Conservation (phyloP, 1,140 invertebrate species). For the Lasioglossum baleicum region DNA sequence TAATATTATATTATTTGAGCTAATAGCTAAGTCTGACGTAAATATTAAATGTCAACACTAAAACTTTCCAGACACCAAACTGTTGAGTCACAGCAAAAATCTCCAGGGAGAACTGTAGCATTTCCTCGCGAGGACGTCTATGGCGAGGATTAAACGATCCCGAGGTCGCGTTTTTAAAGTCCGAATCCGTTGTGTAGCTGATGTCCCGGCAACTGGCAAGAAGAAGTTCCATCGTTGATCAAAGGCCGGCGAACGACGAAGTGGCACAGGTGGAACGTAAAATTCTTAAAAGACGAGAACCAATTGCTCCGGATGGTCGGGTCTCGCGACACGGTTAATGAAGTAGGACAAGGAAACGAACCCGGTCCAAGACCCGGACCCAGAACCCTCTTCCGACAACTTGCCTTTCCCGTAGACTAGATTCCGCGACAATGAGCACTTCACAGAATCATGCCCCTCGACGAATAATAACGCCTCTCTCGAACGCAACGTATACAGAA, state of each 20-base stretch:
- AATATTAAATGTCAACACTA: too few species aligned
- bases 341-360: constrained; percentile 44
- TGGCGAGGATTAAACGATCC: too few species aligned
- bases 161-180: too few species aligned
- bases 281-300: background rate
- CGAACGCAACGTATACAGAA: constrained; percentile 31
- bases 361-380: background rate
- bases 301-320: background rate
- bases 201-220: background rate
- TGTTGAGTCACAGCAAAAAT: too few species aligned
- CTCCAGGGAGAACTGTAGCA: too few species aligned
- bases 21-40: too few species aligned
- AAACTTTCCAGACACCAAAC: too few species aligned
- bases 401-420: constrained; percentile 14
- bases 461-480: constrained; percentile 54
- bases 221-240: background rate
- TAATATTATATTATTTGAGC: too few species aligned
- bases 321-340: constrained; percentile 38
- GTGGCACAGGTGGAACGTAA: background rate
- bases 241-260: background rate
- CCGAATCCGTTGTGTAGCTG: too few species aligned
- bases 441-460: constrained; percentile 14
- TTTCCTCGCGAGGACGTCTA: too few species aligned
- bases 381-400: constrained; percentile 18
- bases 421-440: constrained; percentile 47